Base-by-base conservation (phyloP, 2,113 vertebrate genomes). In the Chunga burmeisteri region DNA sequence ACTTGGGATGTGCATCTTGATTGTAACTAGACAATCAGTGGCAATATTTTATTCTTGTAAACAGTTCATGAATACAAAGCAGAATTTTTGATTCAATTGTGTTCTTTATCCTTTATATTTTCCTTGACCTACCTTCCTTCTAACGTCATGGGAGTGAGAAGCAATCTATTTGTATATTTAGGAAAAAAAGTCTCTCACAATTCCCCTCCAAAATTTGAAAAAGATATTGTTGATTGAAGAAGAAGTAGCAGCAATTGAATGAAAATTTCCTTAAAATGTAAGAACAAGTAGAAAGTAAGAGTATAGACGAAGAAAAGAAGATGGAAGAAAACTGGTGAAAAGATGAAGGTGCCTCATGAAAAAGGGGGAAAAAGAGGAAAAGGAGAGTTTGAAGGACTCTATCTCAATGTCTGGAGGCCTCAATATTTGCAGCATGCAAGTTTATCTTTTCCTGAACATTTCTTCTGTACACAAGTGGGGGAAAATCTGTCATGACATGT, bases 21-120 rank as follows among this genome's bases (percentile, higher is more conserved):
- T 65, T 86, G 26, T 72, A 92, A 63, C n/a, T 74, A 81, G 75
- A 49, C 8, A 66, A 88, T 73, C 20, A 61, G 32, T 83, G 30
- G 32, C 27, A 81, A 82, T 30, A 53, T 87, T 79, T 85, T 87
- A 62, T 63, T 83, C 59, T 53, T 86, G 58, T 44, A 68, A 83
- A 56, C 4, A 9, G 38, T 77, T 88, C 6, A 34, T 67, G 16
- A 90, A 91, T 70, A 26, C 14, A 81, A 85, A 94, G 6, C 17
- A 70, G 44, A 29, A 14, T 40, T 85, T 95, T 88, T 66, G 1
- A 68, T 91, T 93, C 26, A 79, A 0, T 47, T 84, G 7, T 71
- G 38, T 40, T 83, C 19, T 72, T 74, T 59, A 42, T 42, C 27
- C 10, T 79, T 68, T 74, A 18, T 36, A 22, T 96, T 86, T 90